phyloP scores from a whole-genome alignment of 1,140 invertebrate genomes.

The Delia radicum region DNA sequence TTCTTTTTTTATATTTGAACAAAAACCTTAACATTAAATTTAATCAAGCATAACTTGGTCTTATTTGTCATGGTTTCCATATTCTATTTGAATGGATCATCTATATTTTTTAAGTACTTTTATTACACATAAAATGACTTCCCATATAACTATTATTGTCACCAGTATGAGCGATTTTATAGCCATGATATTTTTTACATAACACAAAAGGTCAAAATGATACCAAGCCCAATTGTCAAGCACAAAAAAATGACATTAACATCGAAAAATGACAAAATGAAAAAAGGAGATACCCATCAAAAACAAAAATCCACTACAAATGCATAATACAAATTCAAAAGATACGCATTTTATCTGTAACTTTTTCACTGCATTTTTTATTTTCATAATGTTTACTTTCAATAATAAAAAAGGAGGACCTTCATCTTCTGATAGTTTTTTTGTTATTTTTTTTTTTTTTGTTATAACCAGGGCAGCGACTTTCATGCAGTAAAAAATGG shows the following conservation, averaged over 20 bases:
- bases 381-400: neutral
- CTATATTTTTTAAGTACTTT: neutral
- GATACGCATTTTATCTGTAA: conserved; percentile 1
- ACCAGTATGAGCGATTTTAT: neutral
- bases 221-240: neutral
- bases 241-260: neutral
- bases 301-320: neutral
- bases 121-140: neutral
- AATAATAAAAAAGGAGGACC: neutral
- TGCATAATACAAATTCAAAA: neutral
- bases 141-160: neutral
- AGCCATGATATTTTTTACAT: neutral
- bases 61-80: neutral
- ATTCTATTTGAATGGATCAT: neutral
- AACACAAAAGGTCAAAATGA: neutral
- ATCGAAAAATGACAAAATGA: neutral
- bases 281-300: neutral
- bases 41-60: neutral
- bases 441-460: no score
- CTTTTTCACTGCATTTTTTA: neutral
- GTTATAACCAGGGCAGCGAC: neutral
- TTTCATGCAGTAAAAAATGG: no score
- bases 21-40: neutral
- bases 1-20: neutral
- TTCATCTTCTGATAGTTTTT: neutral